Base-by-base conservation (phyloP, 2,888 invertebrate genomes). In the Apocheima hispidaria region DNA sequence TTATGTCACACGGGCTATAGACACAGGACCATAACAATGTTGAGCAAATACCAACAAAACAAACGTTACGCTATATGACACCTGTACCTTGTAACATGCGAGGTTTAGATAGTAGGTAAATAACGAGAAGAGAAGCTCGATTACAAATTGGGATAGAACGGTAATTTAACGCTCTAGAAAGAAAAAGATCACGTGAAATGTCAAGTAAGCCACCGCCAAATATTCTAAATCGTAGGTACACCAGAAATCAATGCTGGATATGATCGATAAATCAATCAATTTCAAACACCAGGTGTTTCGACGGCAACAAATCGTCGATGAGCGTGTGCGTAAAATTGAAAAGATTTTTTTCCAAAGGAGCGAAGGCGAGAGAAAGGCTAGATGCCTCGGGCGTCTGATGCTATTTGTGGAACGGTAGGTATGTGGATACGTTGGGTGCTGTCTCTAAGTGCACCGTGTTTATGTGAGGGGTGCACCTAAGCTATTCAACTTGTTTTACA, bases 331-430 rank as follows among this genome's bases (percentile, higher is more conserved):
- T 58, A 62, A 56, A 53, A 57, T 58, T 59, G 44, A 52, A 57
- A 56, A 33, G 26, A 16, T 57, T 72, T 73, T 70, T 70, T 74
- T 71, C 65, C 71, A 73, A 71, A 66, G 72, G 63, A 71, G 63
- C 63, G 60, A 52, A 67, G 50, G 51, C 51, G 55, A 44, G 60
- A 65, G 72, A 72, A 79, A 78, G 75, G 72, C 70, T 73, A 65
- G 66, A 71, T 66, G 72, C 73, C 75, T 66, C 61, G 70, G 65
- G 70, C 69, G 69, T 74, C 75, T 70, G 74, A 60, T 66, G 74
- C 82, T 92, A 91, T 90, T 90, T 92, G 81, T 65, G 80, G 87
- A 83, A 75, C 75, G 80, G 83, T 80, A 83, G 80, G 83, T 80
- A 83, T 83, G 80, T 80, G 76, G 79, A 68, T 78, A 78, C 74